phyloP scores from a whole-genome alignment of 2,888 invertebrate genomes.

The Torymus auratus region DNA sequence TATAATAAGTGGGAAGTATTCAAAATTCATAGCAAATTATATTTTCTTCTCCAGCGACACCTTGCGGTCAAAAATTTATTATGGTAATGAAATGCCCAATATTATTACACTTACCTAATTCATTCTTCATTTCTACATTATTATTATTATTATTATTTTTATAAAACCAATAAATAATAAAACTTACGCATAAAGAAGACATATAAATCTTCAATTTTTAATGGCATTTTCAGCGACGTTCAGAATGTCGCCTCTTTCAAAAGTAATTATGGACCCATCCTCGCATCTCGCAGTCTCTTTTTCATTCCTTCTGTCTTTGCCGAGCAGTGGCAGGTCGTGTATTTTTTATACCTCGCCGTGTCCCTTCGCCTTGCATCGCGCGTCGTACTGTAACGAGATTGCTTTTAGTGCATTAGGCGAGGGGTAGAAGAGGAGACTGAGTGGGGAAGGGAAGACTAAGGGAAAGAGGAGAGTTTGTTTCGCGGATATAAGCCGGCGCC shows the following conservation, averaged over 20 bases:
- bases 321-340: slow-evolving; percentile 41
- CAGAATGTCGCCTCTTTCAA: not conserved
- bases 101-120: too few species aligned
- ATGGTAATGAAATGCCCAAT: too few species aligned
- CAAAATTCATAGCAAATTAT: too few species aligned
- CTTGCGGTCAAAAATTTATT: too few species aligned
- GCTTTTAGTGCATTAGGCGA: slow-evolving; percentile 46
- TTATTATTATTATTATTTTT: too few species aligned
- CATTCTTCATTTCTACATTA: too few species aligned
- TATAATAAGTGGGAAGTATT: too few species aligned
- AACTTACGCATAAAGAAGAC: too few species aligned
- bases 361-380: slow-evolving; percentile 36
- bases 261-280: slow-evolving; percentile 15
- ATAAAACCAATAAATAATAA: too few species aligned
- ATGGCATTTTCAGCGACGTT: not conserved
- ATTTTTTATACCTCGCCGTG: slow-evolving; percentile 52
- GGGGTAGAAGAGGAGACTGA: not conserved
- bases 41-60: too few species aligned
- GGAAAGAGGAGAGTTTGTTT: slow-evolving; percentile 19
- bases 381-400: slow-evolving; percentile 48
- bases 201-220: not conserved
- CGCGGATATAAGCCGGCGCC: slow-evolving; percentile 25
- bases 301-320: slow-evolving; percentile 48
- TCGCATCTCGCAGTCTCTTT: slow-evolving; percentile 44
- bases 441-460: too few species aligned